These are phyloP conservation scores for Andrena minutula DNA, from an alignment of 2,888 invertebrate species.

Conservation along the genomic window DNA sequence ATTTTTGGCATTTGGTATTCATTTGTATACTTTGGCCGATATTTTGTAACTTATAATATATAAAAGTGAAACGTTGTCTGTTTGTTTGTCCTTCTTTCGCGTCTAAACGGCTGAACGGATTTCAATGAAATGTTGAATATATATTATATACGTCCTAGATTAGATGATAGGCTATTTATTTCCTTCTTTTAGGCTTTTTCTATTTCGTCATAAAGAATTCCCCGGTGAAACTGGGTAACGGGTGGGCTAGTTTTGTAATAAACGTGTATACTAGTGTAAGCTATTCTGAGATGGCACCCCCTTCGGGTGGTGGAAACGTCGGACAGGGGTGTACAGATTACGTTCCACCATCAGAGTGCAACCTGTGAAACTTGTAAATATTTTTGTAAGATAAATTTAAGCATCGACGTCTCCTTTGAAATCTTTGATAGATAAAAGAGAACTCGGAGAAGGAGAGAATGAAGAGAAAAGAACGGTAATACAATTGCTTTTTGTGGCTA, in stretches of 20 bases:
- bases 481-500: constrained; percentile 67
- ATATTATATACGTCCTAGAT: too few species aligned
- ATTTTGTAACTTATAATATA: too few species aligned
- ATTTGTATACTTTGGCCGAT: constrained; percentile 71
- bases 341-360: constrained; percentile 43
- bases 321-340: constrained; percentile 61
- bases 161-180: too few species aligned
- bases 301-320: constrained; percentile 25
- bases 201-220: too few species aligned
- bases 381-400: constrained; percentile 77
- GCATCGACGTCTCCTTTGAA: constrained; percentile 52
- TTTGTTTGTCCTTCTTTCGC: too few species aligned
- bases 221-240: too few species aligned
- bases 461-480: constrained; percentile 31
- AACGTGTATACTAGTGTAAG: constrained; percentile 71
- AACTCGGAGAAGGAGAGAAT: not conserved
- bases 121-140: too few species aligned
- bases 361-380: constrained; percentile 74
- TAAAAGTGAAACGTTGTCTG: too few species aligned
- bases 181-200: too few species aligned
- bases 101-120: too few species aligned
- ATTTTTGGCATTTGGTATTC: constrained; percentile 74
- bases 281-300: constrained; percentile 43
- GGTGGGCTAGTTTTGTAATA: too few species aligned
- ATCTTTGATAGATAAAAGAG: constrained; percentile 9